Evolutionary conservation across 2,888 invertebrate species (phyloP), one percentile per base, ranked within the genome.

Genomic region (Didymodactylos carnosus): DNA sequence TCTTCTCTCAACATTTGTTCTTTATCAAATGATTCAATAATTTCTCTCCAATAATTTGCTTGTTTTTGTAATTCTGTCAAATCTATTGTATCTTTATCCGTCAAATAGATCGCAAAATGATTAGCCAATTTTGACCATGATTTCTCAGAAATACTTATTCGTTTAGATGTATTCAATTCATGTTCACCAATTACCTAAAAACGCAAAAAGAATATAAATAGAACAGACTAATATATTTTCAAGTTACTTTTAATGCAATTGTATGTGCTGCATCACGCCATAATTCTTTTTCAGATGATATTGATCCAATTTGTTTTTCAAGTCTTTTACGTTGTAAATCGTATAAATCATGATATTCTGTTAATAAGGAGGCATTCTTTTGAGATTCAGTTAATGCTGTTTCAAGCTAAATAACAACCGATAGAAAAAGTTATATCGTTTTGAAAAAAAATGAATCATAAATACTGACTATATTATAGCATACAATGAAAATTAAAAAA

Each of bases 221-320:
- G 14, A 6, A 53, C 41, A 14, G 25, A 16, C 23, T 72, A 23
- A 70, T 46, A n/a, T 14, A 49, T 27, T 23, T 23, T 35, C 23
- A 29, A 43, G 29, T 27, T 75, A 82, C 83, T 81, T 83, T 82
- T 40, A 82, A 78, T 39, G 82, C 82, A 16, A 83, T 78, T 76
- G 81, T 79, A 77, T 82, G 82, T 16, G 83, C 80, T 23, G 83
- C 81, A 16, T 79, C 80, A 75, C 82, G 81, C 83, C 83, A 83
- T 29, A 82, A 77, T 71, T 83, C 82, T 74, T 79, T 78, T 76
- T 83, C 83, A 23, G 80, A 80, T 0, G 79, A 78, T 73, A 82
- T 76, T 76, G 78, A 77, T 70, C 76, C 77, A n/a, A 82, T 81
- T 46, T 80, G 80, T 14, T 78, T 78, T 76, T 83, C 82, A 35